Conservation (phyloP, 2,113 vertebrate species). For the Triplophysa rosa region DNA sequence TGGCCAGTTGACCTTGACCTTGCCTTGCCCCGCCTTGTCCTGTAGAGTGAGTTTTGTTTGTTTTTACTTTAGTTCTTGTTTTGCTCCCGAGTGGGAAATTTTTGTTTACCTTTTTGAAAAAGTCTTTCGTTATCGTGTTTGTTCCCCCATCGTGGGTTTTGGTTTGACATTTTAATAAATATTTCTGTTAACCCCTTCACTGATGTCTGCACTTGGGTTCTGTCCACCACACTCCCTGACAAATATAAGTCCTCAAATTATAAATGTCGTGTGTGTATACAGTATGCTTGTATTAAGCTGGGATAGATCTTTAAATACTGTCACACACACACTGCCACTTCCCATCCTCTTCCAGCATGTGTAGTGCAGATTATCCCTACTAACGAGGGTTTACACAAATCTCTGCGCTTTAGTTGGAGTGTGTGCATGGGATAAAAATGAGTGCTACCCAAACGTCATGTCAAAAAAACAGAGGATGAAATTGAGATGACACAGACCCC, state of each 20-base stretch:
- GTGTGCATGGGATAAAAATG: not conserved
- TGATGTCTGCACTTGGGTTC: too few species aligned
- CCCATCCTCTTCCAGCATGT: conserved; percentile 24
- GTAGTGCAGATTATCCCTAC: conserved; percentile 31
- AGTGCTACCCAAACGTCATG: not conserved
- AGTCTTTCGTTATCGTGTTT: too few species aligned
- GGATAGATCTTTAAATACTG: conserved; percentile 17
- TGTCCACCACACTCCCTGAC: too few species aligned
- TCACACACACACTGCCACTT: conserved; percentile 4
- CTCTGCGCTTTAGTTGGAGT: conserved; percentile 5
- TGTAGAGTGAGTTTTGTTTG: too few species aligned
- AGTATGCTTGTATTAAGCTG: conserved; percentile 5
- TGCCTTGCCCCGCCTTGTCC: too few species aligned
- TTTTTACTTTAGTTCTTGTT: too few species aligned
- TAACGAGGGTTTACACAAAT: conserved; percentile 39
- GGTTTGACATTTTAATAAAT: too few species aligned
- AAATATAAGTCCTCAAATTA: not conserved
- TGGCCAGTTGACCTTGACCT: too few species aligned
- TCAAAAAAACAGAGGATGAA: not conserved
- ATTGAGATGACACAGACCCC: conserved; percentile 7
- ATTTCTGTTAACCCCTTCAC: too few species aligned
- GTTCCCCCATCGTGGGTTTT: too few species aligned
- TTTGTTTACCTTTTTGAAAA: too few species aligned
- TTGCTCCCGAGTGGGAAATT: too few species aligned
- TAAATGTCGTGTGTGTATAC: not conserved